Conservation (phyloP, 2,113 vertebrate species). For the Anoura caudifer region DNA sequence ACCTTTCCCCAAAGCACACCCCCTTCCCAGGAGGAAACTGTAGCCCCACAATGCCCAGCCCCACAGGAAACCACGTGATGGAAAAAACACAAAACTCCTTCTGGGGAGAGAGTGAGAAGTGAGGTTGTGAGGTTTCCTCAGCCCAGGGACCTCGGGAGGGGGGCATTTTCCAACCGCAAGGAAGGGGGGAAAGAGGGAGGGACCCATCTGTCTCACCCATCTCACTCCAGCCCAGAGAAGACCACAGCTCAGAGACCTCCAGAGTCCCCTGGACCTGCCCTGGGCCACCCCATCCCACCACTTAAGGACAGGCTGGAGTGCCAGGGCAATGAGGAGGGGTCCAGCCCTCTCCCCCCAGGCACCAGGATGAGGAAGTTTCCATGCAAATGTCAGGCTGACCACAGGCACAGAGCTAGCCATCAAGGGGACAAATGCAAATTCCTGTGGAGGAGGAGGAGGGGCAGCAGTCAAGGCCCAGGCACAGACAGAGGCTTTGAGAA, state of each 20-base stretch:
- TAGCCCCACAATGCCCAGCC: constrained; percentile 73
- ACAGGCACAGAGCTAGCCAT: constrained; percentile 34
- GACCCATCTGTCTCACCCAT: background rate
- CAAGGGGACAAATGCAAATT: constrained; percentile 62
- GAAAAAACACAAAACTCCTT: constrained; percentile 85
- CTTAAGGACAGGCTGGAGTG: background rate
- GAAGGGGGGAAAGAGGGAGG: constrained; percentile 69
- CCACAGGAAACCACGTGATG: constrained; percentile 85
- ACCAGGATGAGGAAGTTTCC: constrained; percentile 71
- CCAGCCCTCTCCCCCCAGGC: background rate
- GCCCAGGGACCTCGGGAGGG: constrained; percentile 15
- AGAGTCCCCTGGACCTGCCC: no score
- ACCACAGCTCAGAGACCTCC: background rate
- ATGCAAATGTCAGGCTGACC: constrained; percentile 73
- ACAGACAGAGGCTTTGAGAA: background rate
- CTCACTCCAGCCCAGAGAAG: background rate
- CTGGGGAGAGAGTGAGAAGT: constrained; percentile 81
- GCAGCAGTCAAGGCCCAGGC: background rate
- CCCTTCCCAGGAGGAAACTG: constrained; percentile 75
- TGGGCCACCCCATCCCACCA: background rate
- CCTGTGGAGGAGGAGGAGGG: background rate
- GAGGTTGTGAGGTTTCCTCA: constrained; percentile 82
- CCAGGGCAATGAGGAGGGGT: background rate
- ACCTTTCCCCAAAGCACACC: constrained; percentile 53
- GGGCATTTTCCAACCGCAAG: constrained; percentile 87